These are phyloP conservation scores for Erpobdella octoculata DNA, from an alignment of 2,888 invertebrate species.

Conservation along the genomic window DNA sequence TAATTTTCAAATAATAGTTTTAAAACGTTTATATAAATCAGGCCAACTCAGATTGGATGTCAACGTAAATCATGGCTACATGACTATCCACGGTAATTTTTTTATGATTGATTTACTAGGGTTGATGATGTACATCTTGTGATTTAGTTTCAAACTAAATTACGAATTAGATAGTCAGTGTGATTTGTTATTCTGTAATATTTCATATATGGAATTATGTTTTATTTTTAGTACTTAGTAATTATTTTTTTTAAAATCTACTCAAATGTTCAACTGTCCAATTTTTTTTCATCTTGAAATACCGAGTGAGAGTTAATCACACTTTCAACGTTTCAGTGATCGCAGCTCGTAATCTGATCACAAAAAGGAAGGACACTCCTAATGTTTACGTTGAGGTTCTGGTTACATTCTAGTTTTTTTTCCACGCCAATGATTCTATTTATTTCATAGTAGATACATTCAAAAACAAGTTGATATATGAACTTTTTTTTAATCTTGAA, in stretches of 20 bases:
- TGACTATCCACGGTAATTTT: not conserved
- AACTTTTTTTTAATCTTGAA: too few species aligned
- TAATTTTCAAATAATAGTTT: not conserved
- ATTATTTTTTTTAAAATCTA: not conserved
- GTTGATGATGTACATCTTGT: too few species aligned
- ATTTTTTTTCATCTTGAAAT: not conserved
- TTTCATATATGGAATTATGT: too few species aligned
- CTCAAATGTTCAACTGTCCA: not conserved
- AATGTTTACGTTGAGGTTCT: conserved; percentile 17
- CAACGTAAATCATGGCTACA: not conserved
- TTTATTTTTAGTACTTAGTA: not conserved
- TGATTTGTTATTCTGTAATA: too few species aligned
- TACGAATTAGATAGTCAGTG: too few species aligned
- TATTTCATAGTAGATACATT: too few species aligned
- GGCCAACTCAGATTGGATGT: conserved; percentile 17
- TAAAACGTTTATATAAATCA: not conserved
- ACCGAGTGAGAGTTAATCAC: not conserved
- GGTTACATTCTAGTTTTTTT: not conserved
- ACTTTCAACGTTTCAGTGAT: not conserved
- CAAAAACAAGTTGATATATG: too few species aligned
- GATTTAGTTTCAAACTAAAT: too few species aligned
- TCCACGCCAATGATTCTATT: too few species aligned
- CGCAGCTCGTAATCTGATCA: conserved; percentile 9
- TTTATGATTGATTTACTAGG: too few species aligned
- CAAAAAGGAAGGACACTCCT: not conserved